Base-by-base conservation (phyloP, 2,797 vertebrate genomes). In the Chromis chromis region DNA sequence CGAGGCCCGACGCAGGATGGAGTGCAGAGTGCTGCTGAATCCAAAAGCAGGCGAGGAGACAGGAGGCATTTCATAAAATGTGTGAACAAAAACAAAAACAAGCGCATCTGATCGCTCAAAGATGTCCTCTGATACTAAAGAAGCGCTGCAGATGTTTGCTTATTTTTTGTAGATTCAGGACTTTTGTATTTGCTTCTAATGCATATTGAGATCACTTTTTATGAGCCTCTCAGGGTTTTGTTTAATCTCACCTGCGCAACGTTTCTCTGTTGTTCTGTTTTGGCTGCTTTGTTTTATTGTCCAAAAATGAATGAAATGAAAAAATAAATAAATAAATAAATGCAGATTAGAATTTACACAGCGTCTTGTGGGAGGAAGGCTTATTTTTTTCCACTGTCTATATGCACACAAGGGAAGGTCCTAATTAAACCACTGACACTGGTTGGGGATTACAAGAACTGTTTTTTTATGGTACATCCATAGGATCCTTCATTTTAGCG, bases 41-140 rank as follows among this genome's bases (percentile, higher is more conserved):
- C 63, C 39, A 70, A 78, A n/a, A 86, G 61, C 44, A 75, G 62
- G 36, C 3, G 6, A 62, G 49, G 7, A 48, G 49, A 72, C 67
- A 63, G 33, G 42, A 63, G 40, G 22, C 33, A 27, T 74, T 71
- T 81, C 17, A 72, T 54, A 8, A 61, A 77, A 67, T 4, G 44
- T 60, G 44, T 13, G 17, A 25, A 10, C 19, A 19, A 58, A 65
- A 72, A 79, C n/a, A 69, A 81, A 67, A 77, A 79, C 19, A 70
- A 61, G 53, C 54, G 33, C 14, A 76, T 19, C 28, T 58, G n/a
- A 61, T 44, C 46, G 17, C 33, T 75, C 31, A 62, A 44, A 62
- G 60, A 62, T 22, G 58, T 66, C 50, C 24, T 54, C 25, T 40
- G 52, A 61, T 27, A 27, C 40, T 61, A 19, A 42, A 58, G 52